phyloP scores from a whole-genome alignment of 2,888 invertebrate species.

The Melanargia galathea region DNA sequence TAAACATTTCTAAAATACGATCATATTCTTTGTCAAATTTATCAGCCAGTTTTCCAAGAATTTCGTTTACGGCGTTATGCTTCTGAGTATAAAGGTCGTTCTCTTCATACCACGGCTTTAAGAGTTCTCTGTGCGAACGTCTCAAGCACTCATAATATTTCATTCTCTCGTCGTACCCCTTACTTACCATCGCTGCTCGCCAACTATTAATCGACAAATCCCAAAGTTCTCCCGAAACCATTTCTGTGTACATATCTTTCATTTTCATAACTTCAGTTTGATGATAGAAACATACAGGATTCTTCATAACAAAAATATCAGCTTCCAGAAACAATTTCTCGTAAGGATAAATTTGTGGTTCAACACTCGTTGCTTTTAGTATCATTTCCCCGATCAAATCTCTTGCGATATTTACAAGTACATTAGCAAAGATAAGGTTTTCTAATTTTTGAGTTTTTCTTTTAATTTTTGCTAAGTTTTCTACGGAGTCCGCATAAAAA shows the following conservation, averaged over 20 bases:
- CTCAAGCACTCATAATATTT: slow-evolving; percentile 59
- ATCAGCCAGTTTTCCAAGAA: slow-evolving; percentile 59
- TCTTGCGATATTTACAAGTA: slow-evolving; percentile 49
- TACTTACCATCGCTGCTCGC: slow-evolving; percentile 64
- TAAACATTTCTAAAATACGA: slow-evolving; percentile 44
- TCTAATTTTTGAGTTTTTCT: slow-evolving; percentile 53
- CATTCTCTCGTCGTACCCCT: slow-evolving; percentile 67
- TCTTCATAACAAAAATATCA: slow-evolving; percentile 70
- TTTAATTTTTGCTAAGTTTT: slow-evolving; percentile 50
- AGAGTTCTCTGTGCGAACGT: slow-evolving; percentile 48
- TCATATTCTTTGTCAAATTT: slow-evolving; percentile 58
- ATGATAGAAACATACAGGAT: slow-evolving; percentile 72
- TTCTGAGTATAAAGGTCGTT: slow-evolving; percentile 59
- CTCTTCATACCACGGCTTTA: slow-evolving; percentile 50
- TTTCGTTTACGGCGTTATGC: slow-evolving; percentile 53
- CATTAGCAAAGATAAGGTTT: slow-evolving; percentile 52
- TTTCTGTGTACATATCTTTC: slow-evolving; percentile 58
- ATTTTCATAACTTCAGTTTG: slow-evolving; percentile 68
- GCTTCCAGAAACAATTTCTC: slow-evolving; percentile 64
- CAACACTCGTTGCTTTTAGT: slow-evolving; percentile 48
- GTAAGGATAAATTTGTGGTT: slow-evolving; percentile 65
- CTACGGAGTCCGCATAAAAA: slow-evolving; percentile 63
- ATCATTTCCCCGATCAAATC: slow-evolving; percentile 53
- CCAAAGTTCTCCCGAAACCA: slow-evolving; percentile 57
- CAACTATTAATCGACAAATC: slow-evolving; percentile 65